phyloP scores from a whole-genome alignment of 2,113 vertebrate genomes.

The Hipposideros armiger region DNA sequence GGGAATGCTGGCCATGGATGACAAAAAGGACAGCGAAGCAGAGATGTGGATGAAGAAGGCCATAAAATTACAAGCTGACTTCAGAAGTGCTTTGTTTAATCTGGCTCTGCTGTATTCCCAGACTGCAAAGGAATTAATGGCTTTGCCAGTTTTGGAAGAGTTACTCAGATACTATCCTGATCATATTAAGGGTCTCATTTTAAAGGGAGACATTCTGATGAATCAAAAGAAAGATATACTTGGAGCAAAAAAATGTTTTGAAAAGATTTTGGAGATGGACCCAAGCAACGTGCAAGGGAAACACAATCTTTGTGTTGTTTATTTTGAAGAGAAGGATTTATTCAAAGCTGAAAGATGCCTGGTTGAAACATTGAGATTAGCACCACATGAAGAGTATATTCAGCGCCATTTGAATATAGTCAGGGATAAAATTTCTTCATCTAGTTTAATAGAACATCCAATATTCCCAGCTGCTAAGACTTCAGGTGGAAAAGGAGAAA shows the following conservation, averaged over 20 bases:
- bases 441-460: slow-evolving; percentile 87
- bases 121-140: slow-evolving; percentile 93
- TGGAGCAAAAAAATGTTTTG: slow-evolving; percentile 95
- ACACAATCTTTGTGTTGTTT: slow-evolving; percentile 98
- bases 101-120: slow-evolving; percentile 97
- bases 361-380: slow-evolving; percentile 94
- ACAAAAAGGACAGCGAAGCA: slow-evolving; percentile 93
- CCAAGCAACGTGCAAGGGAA: slow-evolving; percentile 97
- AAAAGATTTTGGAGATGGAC: slow-evolving; percentile 94
- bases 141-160: slow-evolving; percentile 94
- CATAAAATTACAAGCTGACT: slow-evolving; percentile 93
- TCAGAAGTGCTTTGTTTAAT: slow-evolving; percentile 98
- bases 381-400: slow-evolving; percentile 97
- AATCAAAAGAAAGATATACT: slow-evolving; percentile 97
- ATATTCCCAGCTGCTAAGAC: slow-evolving; percentile 80
- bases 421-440: slow-evolving; percentile 94
- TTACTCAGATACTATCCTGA: slow-evolving; percentile 94
- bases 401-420: slow-evolving; percentile 96
- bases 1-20: slow-evolving; percentile 99
- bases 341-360: slow-evolving; percentile 94
- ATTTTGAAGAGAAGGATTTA: slow-evolving; percentile 97
- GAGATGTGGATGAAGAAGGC: slow-evolving; percentile 98
- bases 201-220: slow-evolving; percentile 99
- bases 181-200: slow-evolving; percentile 97
- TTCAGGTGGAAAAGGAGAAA: slow-evolving; percentile 78